Evolutionary conservation across 2,888 invertebrate genomes (phyloP), one percentile per base, ranked within the genome.

Genomic region (Adelphocoris suturalis): DNA sequence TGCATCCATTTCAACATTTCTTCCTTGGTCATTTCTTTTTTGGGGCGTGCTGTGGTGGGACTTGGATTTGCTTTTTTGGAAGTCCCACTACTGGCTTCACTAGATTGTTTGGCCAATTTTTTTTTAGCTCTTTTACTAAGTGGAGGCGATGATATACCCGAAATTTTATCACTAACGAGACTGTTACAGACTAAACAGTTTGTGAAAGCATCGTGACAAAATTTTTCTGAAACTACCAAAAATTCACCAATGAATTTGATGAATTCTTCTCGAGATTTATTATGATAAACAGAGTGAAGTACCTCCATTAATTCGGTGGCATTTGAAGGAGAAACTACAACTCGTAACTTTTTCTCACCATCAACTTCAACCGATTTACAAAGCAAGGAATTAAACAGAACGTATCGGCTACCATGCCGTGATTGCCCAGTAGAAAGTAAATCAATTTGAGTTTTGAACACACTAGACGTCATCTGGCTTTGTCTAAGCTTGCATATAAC

Each of bases 371-470:
- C 52, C 27, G 13, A 7, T 80, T 88, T 88, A 27, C 78, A 88
- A 19, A 88, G 37, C 19, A 88, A 16, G 48, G 68, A 75, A 52
- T 78, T 88, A 23, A 14, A n/a, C 28, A 88, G 78, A 14, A 52
- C 23, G 68, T 88, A 88, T 19, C 80, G 9, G 19, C 88, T 80
- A 9, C 88, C 88, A 48, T 47, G 55, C 16, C 78, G 78, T 27
- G 37, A 48, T 13, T 76, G 28, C 5, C 88, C 88, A 13, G 28
- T 76, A 3, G 28, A 46, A 12, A 88, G 88, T 48, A 78, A 47
- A 19, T 76, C 80, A 19, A 88, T 88, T 52, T 88, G 88, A 52
- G 88, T 13, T 55, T 55, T 88, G 55, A 28, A 88, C 14, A 88
- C 57, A 80, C 28, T 88, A 2, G 88, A 88, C 0, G 78, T 7